Evolutionary conservation across 2,888 invertebrate species (phyloP), one percentile per base, ranked within the genome.

Genomic region (Lissonota sp.): DNA sequence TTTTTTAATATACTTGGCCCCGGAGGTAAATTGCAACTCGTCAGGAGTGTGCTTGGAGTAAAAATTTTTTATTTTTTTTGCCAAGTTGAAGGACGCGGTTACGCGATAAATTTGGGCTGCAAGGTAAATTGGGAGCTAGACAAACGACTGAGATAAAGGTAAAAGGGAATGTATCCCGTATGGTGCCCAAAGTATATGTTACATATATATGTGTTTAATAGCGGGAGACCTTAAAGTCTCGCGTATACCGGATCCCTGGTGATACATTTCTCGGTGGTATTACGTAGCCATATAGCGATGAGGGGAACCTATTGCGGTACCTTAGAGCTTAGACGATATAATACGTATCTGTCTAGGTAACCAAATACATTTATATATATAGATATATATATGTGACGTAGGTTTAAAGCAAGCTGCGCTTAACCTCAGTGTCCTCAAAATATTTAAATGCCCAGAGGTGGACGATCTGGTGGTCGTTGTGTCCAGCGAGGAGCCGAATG

Each of bases 131-230:
- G 60, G 74, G 74, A 81, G 71, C 78, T 57, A 81, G 81, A 81
- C 74, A 75, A 78, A 81, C 78, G 77, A 51, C 74, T 66, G 74
- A 78, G 81, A 78, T 74, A 81, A 81, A 70, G 78, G 60, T 60
- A 78, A 67, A 71, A 66, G 74, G 66, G 74, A 81, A 81, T 81
- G 74, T 70, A 78, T 78, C 71, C 71, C 71, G 70, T 74, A 66
- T 66, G 57, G 49, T 66, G 6, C 39, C 26, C 40, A 14, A 67
- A 57, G 49, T 64, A 16, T 71, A 69, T 69, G 26, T 3, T 26
- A 14, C 40, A 64, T 40, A 78, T 60, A 53, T 46, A 42, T 53
- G 26, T 57, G 51, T 79, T 49, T 70, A 55, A 64, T 69, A 46
- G 58, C 44, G 66, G 46, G 70, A 58, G 26, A 71, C 60, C 66